Evolutionary conservation across 2,888 invertebrate genomes (phyloP), one percentile per base, ranked within the genome.

Genomic region (Euspilapteryx auroguttella): DNA sequence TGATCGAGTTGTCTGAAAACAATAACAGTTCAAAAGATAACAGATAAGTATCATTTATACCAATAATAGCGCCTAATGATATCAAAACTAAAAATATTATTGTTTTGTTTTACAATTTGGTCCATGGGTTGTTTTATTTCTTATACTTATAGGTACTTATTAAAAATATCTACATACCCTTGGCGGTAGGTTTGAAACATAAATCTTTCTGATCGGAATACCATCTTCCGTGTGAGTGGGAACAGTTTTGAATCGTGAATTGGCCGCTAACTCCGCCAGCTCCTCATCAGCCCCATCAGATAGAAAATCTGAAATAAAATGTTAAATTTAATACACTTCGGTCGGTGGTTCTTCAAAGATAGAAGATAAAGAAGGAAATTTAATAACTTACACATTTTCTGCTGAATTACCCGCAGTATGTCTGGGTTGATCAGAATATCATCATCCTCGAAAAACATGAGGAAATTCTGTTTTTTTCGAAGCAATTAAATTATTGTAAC

Each of bases 151-250:
- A 17, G 8, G 17, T 17, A 17, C 17, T 17, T 17, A 8, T 17
- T 17, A 8, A 8, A 17, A 8, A 17, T 17, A 8, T 17, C 17
- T 17, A 8, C 55, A 57, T 55, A 80, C 81, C 51, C 79, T 71
- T 33, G 73, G 61, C 34, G 80, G 79, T 41, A 81, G 54, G 48
- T 81, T 80, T 12, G 78, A 65, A 33, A 81, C 63, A 44, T 80
- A 80, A 31, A 81, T 45, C 47, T 80, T 81, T 44, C 80, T 59
- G 38, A 81, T 79, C 11, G 79, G 80, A 45, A 79, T 73, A 32
- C 79, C 78, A 53, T 81, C 79, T 52, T 77, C 71, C 20, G 78
- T 81, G 35, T 73, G 71, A 34, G 73, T 75, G 31, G 75, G 73
- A 36, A 59, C 54, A 47, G 48, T 59, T 43, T 55, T 46, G 33